These are phyloP conservation scores for Acipenser ruthenus DNA, from an alignment of 2,797 vertebrate species.

Conservation along the genomic window DNA sequence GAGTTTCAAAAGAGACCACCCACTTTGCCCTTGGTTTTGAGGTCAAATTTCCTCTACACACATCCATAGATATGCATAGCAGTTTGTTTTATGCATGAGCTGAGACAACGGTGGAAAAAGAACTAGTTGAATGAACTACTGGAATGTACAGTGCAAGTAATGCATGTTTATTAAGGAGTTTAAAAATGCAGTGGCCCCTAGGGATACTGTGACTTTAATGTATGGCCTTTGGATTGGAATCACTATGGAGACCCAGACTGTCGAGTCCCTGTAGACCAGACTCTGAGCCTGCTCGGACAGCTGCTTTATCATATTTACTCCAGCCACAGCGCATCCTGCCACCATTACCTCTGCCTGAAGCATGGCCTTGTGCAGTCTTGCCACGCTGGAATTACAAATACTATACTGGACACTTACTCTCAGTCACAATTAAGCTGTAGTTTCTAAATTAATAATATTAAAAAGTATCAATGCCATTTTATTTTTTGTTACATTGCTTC, in stretches of 20 bases:
- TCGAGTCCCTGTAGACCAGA: slow-evolving; percentile 50
- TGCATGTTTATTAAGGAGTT: slow-evolving; percentile 67
- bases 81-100: not conserved
- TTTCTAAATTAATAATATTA: too few relatives aligned
- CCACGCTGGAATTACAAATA: slow-evolving; percentile 66
- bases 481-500: too few relatives aligned
- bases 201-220: slow-evolving; percentile 55
- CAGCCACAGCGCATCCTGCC: slow-evolving; percentile 67
- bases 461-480: too few relatives aligned
- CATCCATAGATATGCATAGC: not conserved
- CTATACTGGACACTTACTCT: slow-evolving; percentile 54
- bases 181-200: slow-evolving; percentile 55
- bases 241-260: slow-evolving; percentile 59
- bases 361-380: slow-evolving; percentile 68
- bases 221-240: slow-evolving; percentile 62
- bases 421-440: not conserved
- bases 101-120: slow-evolving; percentile 25
- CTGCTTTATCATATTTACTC: slow-evolving; percentile 73
- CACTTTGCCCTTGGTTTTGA: slow-evolving; percentile 19
- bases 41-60: slow-evolving; percentile 19
- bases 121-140: slow-evolving; percentile 31
- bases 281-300: slow-evolving; percentile 64
- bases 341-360: slow-evolving; percentile 60
- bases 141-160: slow-evolving; percentile 36
- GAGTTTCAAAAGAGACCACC: slow-evolving; percentile 14